Conservation (phyloP, 64 coral and sea anemone species). For the Anthopleura sola region DNA sequence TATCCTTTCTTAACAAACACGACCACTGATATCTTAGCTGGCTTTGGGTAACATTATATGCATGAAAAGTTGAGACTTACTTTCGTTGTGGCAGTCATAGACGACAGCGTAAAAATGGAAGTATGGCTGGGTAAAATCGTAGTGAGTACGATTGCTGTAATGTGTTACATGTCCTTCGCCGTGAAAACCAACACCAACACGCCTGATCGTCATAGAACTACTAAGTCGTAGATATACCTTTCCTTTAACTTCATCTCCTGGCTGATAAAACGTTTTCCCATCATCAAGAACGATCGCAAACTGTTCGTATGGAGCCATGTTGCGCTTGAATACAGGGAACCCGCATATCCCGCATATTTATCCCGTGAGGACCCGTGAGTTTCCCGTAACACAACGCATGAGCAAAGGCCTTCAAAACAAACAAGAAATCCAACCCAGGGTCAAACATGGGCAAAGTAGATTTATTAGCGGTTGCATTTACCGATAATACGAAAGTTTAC, state of each 20-base stretch:
- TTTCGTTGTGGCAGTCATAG: conserved; percentile 5
- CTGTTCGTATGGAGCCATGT: neutral
- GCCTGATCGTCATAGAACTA: neutral
- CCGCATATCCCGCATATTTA: neutral
- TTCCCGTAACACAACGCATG: neutral
- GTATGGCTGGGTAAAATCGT: conserved; percentile 1
- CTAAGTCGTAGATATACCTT: neutral
- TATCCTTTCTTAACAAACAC: neutral
- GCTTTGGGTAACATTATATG: neutral
- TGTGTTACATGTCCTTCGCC: conserved; percentile 22
- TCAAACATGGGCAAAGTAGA: conserved; percentile 74
- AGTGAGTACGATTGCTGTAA: neutral
- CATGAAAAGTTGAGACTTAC: neutral
- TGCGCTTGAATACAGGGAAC: neutral
- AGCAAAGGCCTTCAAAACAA: neutral
- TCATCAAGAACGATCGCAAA: neutral
- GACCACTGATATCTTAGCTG: neutral
- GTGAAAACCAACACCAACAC: neutral
- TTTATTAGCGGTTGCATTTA: conserved; percentile 59
- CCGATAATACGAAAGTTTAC: conserved; percentile 56
- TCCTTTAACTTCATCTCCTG: conserved; percentile 4
- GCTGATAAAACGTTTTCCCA: neutral
- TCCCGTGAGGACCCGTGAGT: neutral
- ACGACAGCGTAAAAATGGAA: neutral
- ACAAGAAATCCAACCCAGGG: neutral